These are phyloP conservation scores for Dolichomitus sp. DNA, from an alignment of 2,888 invertebrate genomes.

Conservation along the genomic window DNA sequence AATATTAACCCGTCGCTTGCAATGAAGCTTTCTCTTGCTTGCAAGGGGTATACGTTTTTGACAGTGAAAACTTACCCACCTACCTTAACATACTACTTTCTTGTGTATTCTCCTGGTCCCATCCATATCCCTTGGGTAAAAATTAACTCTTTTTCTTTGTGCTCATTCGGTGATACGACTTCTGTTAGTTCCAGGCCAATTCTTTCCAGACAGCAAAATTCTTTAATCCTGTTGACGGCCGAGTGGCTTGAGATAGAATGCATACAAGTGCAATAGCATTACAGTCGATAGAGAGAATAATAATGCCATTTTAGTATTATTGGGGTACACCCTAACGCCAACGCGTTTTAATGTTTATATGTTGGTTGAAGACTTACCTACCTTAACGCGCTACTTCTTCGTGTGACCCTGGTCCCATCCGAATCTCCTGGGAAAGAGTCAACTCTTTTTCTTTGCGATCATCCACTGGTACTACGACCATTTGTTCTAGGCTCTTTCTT, in stretches of 20 bases:
- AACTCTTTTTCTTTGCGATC: not conserved
- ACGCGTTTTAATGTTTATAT: conserved; percentile 7
- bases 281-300: conserved; percentile 3
- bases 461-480: not conserved
- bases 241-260: not conserved
- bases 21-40: not conserved
- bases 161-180: not conserved
- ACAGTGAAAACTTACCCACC: conserved; percentile 9
- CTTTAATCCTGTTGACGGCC: not conserved
- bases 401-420: too few species aligned
- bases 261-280: conserved; percentile 10
- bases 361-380: too few species aligned
- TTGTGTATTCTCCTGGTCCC: not conserved
- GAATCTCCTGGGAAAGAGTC: not conserved
- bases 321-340: conserved; percentile 5
- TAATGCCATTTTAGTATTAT: not conserved
- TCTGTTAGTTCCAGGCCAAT: not conserved
- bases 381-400: too few species aligned
- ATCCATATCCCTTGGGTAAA: not conserved
- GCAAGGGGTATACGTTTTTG: not conserved
- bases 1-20: conserved; percentile 18
- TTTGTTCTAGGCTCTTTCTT: not conserved
- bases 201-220: not conserved
- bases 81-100: not conserved
- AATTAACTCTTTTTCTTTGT: not conserved